phyloP scores from a whole-genome alignment of 2,113 vertebrate genomes.

The Ictidomys tridecemlineatus region DNA sequence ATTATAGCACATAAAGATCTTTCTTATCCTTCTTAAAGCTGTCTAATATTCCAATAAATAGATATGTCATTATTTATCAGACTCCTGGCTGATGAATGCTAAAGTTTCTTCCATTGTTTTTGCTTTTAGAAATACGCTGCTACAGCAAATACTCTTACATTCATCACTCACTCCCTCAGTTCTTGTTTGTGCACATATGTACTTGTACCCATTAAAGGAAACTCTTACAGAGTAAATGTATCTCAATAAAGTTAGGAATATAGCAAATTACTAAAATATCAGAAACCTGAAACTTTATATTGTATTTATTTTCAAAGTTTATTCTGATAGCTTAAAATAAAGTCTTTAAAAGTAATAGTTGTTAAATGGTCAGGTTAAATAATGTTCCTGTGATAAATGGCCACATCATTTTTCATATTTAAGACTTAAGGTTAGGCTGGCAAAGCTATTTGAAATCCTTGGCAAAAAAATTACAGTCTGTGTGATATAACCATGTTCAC shows the following conservation, averaged over 20 bases:
- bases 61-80: neutral
- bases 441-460: slow-evolving; percentile 41
- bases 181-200: neutral
- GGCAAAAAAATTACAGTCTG: slow-evolving; percentile 9
- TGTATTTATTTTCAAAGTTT: neutral
- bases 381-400: neutral
- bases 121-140: neutral
- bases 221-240: neutral
- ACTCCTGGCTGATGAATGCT: neutral
- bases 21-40: neutral
- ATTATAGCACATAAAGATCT: neutral
- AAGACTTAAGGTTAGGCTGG: neutral
- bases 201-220: neutral
- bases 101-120: neutral
- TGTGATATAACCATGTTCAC: neutral
- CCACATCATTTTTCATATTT: slow-evolving; percentile 35
- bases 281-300: neutral
- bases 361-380: slow-evolving; percentile 23
- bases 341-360: slow-evolving; percentile 4
- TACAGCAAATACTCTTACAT: neutral
- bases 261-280: neutral
- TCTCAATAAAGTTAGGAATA: neutral
- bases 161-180: neutral
- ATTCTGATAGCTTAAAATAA: slow-evolving; percentile 1
- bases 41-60: neutral